phyloP scores from a whole-genome alignment of 2,797 vertebrate genomes.

The Pangasius mekongensis region DNA sequence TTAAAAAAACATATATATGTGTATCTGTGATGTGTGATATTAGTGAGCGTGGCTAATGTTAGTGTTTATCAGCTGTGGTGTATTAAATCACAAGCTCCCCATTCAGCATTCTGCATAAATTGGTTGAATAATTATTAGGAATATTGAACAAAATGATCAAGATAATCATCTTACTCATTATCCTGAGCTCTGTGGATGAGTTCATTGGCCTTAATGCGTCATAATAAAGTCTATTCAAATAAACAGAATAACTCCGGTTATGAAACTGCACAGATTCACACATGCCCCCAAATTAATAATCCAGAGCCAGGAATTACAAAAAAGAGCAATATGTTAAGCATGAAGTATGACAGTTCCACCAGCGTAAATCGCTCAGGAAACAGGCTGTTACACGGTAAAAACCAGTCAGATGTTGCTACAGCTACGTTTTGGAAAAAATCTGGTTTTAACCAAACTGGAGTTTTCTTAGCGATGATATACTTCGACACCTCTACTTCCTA shows the following conservation, averaged over 20 bases:
- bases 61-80: not conserved
- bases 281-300: not conserved
- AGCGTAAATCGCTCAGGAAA: not conserved
- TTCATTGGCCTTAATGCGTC: not conserved
- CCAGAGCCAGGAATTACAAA: not conserved
- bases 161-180: not conserved
- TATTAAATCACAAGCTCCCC: not conserved
- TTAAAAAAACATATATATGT: not conserved
- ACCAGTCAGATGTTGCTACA: too few relatives aligned
- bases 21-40: not conserved
- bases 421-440: not conserved
- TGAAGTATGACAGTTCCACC: not conserved
- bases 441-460: too few relatives aligned
- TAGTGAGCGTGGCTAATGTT: not conserved
- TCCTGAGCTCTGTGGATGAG: not conserved
- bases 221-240: not conserved
- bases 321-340: not conserved
- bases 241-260: not conserved
- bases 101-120: not conserved
- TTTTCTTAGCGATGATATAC: not conserved
- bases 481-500: not conserved
- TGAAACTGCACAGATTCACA: not conserved
- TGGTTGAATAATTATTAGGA: not conserved
- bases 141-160: not conserved
- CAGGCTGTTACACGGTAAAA: not conserved